Evolutionary conservation across 2,797 vertebrate species (phyloP).

Genomic region (Bovichtus variegatus): DNA sequence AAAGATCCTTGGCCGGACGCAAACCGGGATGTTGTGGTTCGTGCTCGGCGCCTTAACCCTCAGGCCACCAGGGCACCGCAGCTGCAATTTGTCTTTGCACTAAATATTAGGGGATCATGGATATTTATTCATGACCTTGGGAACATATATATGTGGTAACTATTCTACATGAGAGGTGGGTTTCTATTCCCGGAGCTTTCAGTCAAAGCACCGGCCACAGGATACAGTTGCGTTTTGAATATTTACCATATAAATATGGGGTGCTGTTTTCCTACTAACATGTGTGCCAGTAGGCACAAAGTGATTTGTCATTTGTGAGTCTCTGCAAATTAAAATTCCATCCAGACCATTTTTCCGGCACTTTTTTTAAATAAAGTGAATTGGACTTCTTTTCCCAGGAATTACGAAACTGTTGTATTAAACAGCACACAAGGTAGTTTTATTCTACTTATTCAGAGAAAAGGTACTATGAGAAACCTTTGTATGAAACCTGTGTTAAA

Average conservation of each 20-base stretch:
- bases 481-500: no score
- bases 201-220: not conserved
- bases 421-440: no score
- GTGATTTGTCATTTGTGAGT: not conserved
- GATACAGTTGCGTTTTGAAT: not conserved
- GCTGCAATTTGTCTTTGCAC: not conserved
- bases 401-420: no score
- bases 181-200: not conserved
- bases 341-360: not conserved
- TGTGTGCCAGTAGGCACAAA: not conserved
- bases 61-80: not conserved
- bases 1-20: conserved; percentile 10
- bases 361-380: not conserved
- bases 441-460: not conserved
- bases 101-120: not conserved
- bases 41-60: not conserved
- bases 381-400: not conserved
- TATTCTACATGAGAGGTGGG: not conserved
- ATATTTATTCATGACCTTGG: not conserved
- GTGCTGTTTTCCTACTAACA: not conserved
- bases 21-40: conserved; percentile 8
- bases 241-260: not conserved
- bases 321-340: not conserved
- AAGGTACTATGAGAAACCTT: no score
- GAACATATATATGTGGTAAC: not conserved